Percentiles rank a stretch among this genome's conserved stretches.
Conservation (phyloP, 1,140 invertebrate genomes). For the Drosophila kohkoa region DNA sequence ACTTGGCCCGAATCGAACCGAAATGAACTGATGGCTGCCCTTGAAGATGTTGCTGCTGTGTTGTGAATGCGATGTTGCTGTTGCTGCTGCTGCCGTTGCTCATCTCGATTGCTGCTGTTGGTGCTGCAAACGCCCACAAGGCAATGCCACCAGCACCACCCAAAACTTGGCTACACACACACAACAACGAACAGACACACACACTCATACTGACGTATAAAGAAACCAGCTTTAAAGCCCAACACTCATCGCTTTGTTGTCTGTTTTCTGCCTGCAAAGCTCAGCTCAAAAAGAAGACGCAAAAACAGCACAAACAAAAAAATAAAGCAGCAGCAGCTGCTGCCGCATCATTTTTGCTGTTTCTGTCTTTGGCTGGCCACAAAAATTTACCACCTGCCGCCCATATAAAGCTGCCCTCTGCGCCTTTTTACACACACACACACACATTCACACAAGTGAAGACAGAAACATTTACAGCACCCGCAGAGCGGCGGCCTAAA, state of each 20-base stretch:
- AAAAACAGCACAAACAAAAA: conserved; percentile 51
- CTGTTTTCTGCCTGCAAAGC: conserved; percentile 59
- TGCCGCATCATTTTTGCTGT: conserved; percentile 42
- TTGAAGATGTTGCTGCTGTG: conserved; percentile 60
- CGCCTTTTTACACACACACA: conserved; percentile 40
- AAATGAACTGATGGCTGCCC: conserved; percentile 50
- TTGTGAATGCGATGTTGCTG: conserved; percentile 30
- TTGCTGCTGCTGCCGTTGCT: conserved; percentile 19
- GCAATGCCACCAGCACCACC: conserved; percentile 48
- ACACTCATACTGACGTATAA: background rate
- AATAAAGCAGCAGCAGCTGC: conserved; percentile 57
- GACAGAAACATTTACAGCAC: conserved; percentile 4
- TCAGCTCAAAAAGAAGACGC: conserved; percentile 67
- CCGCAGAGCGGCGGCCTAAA: conserved; percentile 18
- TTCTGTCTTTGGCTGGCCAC: conserved; percentile 58
- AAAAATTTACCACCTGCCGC: conserved; percentile 81
- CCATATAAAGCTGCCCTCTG: conserved; percentile 78
- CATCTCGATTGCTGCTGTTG: conserved; percentile 12
- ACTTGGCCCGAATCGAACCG: conserved; percentile 49
- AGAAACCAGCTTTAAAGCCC: conserved; percentile 68
- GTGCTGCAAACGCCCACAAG: conserved; percentile 61
- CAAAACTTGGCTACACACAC: conserved; percentile 50
- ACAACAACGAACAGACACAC: conserved; percentile 14
- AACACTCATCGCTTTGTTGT: conserved; percentile 66
- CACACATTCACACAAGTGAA: background rate